Percentiles rank a stretch among this genome's conserved stretches.
Conservation (phyloP, 2,113 vertebrate genomes). For the Caloenas nicobarica region DNA sequence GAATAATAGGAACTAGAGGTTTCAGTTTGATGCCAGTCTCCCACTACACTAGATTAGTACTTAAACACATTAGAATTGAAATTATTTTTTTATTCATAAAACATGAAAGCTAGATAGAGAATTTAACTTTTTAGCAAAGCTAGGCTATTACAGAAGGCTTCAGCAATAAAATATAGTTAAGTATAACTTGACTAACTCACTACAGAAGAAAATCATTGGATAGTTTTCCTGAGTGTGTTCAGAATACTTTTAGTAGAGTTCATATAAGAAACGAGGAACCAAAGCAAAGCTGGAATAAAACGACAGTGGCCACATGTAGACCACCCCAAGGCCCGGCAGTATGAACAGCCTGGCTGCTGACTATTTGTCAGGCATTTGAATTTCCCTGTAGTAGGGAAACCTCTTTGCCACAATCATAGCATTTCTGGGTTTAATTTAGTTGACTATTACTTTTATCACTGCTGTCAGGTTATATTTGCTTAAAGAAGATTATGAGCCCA, state of each 20-base stretch:
- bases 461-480: neutral
- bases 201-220: neutral
- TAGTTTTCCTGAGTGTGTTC: neutral
- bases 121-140: slow-evolving; percentile 44
- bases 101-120: slow-evolving; percentile 13
- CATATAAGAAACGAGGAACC: neutral
- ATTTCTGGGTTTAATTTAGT: neutral
- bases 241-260: neutral
- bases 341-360: neutral
- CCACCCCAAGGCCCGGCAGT: neutral
- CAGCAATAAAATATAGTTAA: neutral
- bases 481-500: neutral
- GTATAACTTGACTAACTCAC: neutral
- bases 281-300: neutral
- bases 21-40: slow-evolving; percentile 23
- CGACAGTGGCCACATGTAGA: neutral
- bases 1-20: slow-evolving; percentile 26
- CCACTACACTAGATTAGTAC: slow-evolving; percentile 30
- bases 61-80: neutral
- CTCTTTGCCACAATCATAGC: neutral
- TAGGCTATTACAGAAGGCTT: neutral
- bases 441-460: neutral
- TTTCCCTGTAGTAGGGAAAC: neutral
- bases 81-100: slow-evolving; percentile 48
- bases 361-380: neutral